Evolutionary conservation across 2,113 vertebrate genomes (phyloP).

Genomic region (Peromyscus californicus): DNA sequence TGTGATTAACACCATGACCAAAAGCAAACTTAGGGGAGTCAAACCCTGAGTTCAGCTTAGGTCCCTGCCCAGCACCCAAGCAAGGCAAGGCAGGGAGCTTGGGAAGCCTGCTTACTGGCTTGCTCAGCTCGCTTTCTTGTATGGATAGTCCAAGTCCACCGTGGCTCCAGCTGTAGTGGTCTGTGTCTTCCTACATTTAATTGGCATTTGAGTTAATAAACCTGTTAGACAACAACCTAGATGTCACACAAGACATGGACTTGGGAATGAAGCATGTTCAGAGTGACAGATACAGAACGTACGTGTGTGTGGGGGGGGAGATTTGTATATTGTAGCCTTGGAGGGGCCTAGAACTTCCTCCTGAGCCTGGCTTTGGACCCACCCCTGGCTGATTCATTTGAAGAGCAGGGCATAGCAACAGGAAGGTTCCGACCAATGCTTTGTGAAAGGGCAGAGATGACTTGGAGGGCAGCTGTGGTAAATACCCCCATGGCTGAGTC

Average conservation of each 20-base stretch:
- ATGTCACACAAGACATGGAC: slow-evolving; percentile 21
- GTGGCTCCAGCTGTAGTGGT: background rate
- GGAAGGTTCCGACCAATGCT: slow-evolving; percentile 40
- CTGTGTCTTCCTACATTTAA: background rate
- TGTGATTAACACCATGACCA: background rate
- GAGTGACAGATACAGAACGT: background rate
- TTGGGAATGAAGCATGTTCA: slow-evolving; percentile 41
- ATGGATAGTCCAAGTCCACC: too few relatives aligned
- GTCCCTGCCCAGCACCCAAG: background rate
- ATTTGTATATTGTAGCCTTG: slow-evolving; percentile 61
- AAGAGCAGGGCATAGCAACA: background rate
- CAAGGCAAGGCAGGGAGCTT: background rate
- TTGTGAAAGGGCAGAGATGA: slow-evolving; percentile 27
- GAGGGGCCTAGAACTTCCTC: slow-evolving; percentile 24
- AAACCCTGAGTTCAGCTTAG: background rate
- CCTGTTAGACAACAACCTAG: slow-evolving; percentile 46
- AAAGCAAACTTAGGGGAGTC: background rate
- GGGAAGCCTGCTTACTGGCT: background rate
- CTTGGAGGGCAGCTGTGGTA: slow-evolving; percentile 2
- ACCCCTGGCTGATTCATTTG: background rate
- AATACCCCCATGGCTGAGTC: slow-evolving; percentile 48
- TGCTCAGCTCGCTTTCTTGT: background rate
- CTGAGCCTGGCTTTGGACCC: slow-evolving; percentile 8
- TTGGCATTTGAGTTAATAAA: slow-evolving; percentile 38
- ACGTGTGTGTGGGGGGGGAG: background rate